Evolutionary conservation across 2,113 vertebrate genomes (phyloP), one percentile per base, ranked within the genome.

Genomic region (Salminus brasiliensis): DNA sequence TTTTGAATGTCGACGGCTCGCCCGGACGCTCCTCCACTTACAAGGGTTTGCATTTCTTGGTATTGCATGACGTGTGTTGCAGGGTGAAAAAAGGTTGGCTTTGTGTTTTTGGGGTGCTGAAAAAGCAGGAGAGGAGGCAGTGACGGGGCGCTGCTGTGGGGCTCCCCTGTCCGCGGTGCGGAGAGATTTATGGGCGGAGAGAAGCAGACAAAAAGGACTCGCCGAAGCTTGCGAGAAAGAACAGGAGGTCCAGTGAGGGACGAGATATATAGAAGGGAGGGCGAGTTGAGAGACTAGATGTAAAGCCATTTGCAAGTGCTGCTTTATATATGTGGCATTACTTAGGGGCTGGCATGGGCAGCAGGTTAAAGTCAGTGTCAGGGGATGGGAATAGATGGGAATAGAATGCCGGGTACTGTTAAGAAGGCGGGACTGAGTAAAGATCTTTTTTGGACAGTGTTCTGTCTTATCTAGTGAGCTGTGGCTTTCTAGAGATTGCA

Each of bases 11-110:
- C 89, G 88, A 89, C 91, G 91, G 90, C 87, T 91, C 91, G 78
- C 83, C 89, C 86, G 91, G 89, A 92, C 84, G 90, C 85, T 89
- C 83, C 79, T 86, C 74, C 88, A 79, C 86, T 88, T 90, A 90
- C 90, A 88, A 90, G 86, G 91, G 91, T 88, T 90, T 88, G 92
- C 89, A 85, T 88, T 84, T 89, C 79, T 90, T 87, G 88, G 81
- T 88, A 88, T 89, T 90, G 81, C 75, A 81, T 76, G 63, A 90
- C 91, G 68, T 89, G 78, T 90, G 81, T 93, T 88, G 89, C 36
- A 86, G 47, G 78, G 65, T 1, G 84, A 76, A 85, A 76, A 84
- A 80, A 86, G 88, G 78, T 78, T 79, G 18, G 87, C 89, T 88
- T 87, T 88, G 86, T 88, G 71, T 92, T 85, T 63, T 87, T 72